Evolutionary conservation across 2,888 invertebrate species (phyloP).

Genomic region (Trichogramma evanescens): DNA sequence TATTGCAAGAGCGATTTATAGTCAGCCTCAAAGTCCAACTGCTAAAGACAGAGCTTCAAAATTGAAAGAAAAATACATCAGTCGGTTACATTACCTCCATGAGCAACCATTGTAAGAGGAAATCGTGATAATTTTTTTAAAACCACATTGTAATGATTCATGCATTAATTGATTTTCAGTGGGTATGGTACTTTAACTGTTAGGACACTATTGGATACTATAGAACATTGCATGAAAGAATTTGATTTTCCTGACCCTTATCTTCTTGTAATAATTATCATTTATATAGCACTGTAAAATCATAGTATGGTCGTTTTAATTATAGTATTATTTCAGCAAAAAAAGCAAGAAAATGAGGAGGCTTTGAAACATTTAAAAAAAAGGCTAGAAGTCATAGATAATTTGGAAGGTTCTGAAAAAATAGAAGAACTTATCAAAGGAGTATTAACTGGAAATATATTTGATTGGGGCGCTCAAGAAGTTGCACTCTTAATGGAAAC

Average conservation of each 20-base stretch:
- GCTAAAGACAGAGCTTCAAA: slow-evolving; percentile 72
- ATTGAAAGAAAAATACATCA: slow-evolving; percentile 76
- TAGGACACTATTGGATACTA: slow-evolving; percentile 81
- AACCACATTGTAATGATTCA: background rate
- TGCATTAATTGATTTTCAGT: slow-evolving; percentile 38
- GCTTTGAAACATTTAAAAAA: slow-evolving; percentile 65
- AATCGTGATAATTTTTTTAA: slow-evolving; percentile 7
- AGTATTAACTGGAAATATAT: slow-evolving; percentile 80
- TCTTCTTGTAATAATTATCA: slow-evolving; percentile 48
- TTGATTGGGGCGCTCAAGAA: slow-evolving; percentile 95
- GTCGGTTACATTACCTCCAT: slow-evolving; percentile 67
- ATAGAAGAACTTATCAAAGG: slow-evolving; percentile 51
- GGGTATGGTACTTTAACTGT: slow-evolving; percentile 81
- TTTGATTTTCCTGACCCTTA: slow-evolving; percentile 88
- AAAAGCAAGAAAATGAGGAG: slow-evolving; percentile 76
- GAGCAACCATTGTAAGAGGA: slow-evolving; percentile 70
- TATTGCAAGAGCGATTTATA: slow-evolving; percentile 71
- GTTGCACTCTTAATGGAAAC: slow-evolving; percentile 76
- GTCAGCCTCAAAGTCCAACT: slow-evolving; percentile 68
- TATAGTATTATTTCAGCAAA: slow-evolving; percentile 57
- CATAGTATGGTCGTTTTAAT: slow-evolving; percentile 44
- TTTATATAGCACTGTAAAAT: background rate
- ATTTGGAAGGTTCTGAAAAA: slow-evolving; percentile 50
- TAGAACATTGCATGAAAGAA: slow-evolving; percentile 84
- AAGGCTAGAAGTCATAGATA: slow-evolving; percentile 65